phyloP scores from a whole-genome alignment of 1,140 invertebrate species.

The Cyrtorhinus lividipennis region DNA sequence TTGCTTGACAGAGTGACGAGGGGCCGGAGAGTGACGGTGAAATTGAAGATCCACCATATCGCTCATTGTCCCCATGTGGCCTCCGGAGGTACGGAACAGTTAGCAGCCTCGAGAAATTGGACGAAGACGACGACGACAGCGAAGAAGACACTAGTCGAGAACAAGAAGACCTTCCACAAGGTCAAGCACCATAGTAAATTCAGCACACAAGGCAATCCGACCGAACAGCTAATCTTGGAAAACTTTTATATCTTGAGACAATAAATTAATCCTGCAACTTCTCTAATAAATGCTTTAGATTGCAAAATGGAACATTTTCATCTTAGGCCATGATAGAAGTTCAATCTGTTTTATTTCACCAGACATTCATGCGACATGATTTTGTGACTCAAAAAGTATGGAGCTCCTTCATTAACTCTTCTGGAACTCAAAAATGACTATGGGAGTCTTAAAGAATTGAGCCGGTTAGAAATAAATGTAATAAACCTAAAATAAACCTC shows the following conservation, averaged over 20 bases:
- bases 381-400: too few relatives aligned
- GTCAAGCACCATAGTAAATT: constrained; percentile 29
- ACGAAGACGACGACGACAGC: constrained; percentile 35
- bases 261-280: neutral
- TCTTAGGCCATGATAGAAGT: too few relatives aligned
- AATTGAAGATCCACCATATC: constrained; percentile 35
- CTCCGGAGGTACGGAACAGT: constrained; percentile 52
- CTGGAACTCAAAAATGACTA: neutral
- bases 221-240: too few relatives aligned
- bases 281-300: too few relatives aligned
- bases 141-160: constrained; percentile 23
- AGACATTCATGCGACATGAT: too few relatives aligned
- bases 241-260: too few relatives aligned
- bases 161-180: constrained; percentile 23
- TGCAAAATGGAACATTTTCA: too few relatives aligned
- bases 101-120: constrained; percentile 50
- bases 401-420: neutral
- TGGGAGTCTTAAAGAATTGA: neutral
- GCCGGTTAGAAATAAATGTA: too few relatives aligned
- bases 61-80: constrained; percentile 31
- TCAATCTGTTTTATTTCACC: too few relatives aligned
- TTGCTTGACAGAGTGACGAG: constrained; percentile 14
- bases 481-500: too few relatives aligned
- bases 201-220: too few relatives aligned
- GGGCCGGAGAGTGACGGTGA: constrained; percentile 23